These are phyloP conservation scores for Trachelipus rathkii DNA, from an alignment of 1,140 invertebrate species.

Conservation along the genomic window DNA sequence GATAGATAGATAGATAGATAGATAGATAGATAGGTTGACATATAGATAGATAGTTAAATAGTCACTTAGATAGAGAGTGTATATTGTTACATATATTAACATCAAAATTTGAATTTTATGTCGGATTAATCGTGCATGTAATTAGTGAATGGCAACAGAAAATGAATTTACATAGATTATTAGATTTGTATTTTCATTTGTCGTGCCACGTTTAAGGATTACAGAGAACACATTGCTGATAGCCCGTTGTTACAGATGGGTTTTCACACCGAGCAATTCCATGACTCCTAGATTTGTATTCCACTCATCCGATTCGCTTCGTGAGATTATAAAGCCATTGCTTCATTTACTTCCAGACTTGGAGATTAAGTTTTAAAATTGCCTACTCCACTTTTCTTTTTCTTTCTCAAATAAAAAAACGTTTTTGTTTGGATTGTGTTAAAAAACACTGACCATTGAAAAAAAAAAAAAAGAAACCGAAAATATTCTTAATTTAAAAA, in stretches of 20 bases:
- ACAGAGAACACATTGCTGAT: background rate
- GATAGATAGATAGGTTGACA: too few relatives aligned
- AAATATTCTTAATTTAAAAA: too few relatives aligned
- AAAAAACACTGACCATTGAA: too few relatives aligned
- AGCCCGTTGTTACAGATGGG: background rate
- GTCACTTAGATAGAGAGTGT: too few relatives aligned
- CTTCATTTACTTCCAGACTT: too few relatives aligned
- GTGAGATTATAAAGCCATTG: background rate
- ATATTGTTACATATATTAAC: too few relatives aligned
- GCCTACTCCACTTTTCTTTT: background rate
- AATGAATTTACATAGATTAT: conserved; percentile 6
- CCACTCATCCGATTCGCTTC: background rate
- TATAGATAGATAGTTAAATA: too few relatives aligned
- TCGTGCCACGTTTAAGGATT: background rate
- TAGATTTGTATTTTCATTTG: conserved; percentile 3
- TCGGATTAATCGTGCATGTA: too few relatives aligned
- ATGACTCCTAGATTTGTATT: conserved; percentile 9
- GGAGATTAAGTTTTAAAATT: background rate
- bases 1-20: too few relatives aligned
- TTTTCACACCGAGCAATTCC: conserved; percentile 5
- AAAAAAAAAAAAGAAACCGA: too few relatives aligned
- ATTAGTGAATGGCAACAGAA: background rate
- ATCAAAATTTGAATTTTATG: too few relatives aligned
- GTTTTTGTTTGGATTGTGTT: too few relatives aligned
- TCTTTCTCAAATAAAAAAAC: background rate